These are phyloP conservation scores for Cyprinella venusta DNA, from an alignment of 2,797 vertebrate species.

Conservation along the genomic window DNA sequence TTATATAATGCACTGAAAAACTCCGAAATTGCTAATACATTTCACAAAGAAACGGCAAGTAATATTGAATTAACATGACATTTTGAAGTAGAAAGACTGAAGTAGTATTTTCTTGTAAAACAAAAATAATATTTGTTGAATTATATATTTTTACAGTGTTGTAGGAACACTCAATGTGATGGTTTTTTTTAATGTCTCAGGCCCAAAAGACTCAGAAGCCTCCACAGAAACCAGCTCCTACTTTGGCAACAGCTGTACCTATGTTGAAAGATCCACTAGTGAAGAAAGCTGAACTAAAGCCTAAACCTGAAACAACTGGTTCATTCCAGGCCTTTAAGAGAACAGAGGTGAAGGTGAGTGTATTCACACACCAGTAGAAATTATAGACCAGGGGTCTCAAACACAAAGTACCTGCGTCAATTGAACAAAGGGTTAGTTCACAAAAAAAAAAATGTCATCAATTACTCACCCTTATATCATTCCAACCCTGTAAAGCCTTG, in stretches of 20 bases:
- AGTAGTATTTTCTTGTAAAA: not conserved
- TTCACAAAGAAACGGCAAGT: not conserved
- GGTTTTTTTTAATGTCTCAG: conserved; percentile 69
- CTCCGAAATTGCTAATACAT: not conserved
- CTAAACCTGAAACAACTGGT: conserved; percentile 86
- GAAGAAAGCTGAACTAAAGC: conserved; percentile 92
- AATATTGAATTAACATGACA: not conserved
- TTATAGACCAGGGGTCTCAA: not conserved
- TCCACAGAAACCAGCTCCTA: conserved; percentile 89
- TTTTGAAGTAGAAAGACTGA: not conserved
- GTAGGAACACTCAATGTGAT: not conserved
- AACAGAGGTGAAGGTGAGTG: conserved; percentile 92
- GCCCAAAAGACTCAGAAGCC: conserved; percentile 96
- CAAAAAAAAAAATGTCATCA: no score
- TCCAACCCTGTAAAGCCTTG: no score
- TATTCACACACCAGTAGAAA: no score
- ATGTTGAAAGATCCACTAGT: conserved; percentile 92
- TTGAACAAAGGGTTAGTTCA: not conserved
- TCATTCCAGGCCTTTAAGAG: conserved; percentile 98
- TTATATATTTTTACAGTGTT: not conserved
- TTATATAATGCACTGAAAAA: not conserved
- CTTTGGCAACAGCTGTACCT: conserved; percentile 83
- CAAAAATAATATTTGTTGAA: not conserved
- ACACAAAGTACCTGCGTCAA: not conserved
- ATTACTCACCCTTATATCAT: no score